Base-by-base conservation (phyloP, 2,888 invertebrate species). In the Steinernema carpocapsae region DNA sequence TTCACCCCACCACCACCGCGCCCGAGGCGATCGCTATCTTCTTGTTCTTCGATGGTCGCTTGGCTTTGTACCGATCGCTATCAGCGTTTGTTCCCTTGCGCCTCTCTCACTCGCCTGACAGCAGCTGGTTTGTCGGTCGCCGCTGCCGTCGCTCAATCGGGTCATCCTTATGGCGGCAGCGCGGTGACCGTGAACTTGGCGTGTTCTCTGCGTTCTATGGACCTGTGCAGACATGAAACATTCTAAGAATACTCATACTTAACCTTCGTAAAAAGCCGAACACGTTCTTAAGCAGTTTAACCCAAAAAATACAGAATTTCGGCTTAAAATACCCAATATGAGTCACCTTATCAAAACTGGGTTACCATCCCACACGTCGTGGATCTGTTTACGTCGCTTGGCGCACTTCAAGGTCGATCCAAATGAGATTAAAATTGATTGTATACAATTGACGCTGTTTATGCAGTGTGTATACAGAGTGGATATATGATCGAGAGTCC, bases 21-120 rank as follows among this genome's bases (percentile, higher is more conserved):
- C 56, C 56, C 26, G 24, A 26, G 56, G 56, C 64, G 64, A 64
- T 64, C 64, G 64, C 64, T 64, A 64, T 64, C 64, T 64, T 64
- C 64, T 17, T 17, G 32, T 37, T 37, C 37, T 37, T 37, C 37
- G 32, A 7, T 29, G 64, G 32, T 64, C 29, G 24, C 29, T 29
- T 32, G 64, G 64, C 64, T 64, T 64, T 64, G 64, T 14, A 4
- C 17, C 32, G 64, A 64, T 64, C 64, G 29, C 64, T 64, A 64
- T 64, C 64, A n/a, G n/a, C n/a, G n/a, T n/a, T n/a, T n/a, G n/a
- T n/a, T 22, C 32, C 64, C 37, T 10, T 6, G 10, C 3, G 37
- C 37, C 4, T 10, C 37, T 37, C 37, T 37, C 37, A 10, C 37
- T 48, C 48, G 48, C 48, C 19, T 14, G 48, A 3, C 52, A 52